Evolutionary conservation across 2,797 vertebrate species (phyloP).

Genomic region (Epinephelus malabaricus): DNA sequence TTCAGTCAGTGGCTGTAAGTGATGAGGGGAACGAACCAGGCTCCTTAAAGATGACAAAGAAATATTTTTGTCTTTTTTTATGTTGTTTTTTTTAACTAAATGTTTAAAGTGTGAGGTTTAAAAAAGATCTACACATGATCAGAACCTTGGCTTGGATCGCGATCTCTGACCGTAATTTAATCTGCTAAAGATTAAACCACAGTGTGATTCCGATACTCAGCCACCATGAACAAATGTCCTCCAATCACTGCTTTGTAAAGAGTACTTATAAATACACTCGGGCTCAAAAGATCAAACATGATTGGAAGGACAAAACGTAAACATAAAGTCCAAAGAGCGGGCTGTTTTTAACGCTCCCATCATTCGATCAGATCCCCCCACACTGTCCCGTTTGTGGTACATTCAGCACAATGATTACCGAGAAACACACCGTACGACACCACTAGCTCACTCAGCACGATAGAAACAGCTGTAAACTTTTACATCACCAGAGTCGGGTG

Average conservation of each 20-base stretch:
- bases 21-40: slow-evolving; percentile 3
- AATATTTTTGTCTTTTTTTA: slow-evolving; percentile 10
- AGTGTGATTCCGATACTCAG: slow-evolving; percentile 20
- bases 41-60: slow-evolving; percentile 11
- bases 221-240: slow-evolving; percentile 23
- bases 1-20: slow-evolving; percentile 36
- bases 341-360: slow-evolving; percentile 10
- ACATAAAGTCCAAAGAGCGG: slow-evolving; percentile 31
- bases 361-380: background rate
- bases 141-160: slow-evolving; percentile 37
- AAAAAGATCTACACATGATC: slow-evolving; percentile 26
- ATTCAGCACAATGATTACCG: slow-evolving; percentile 60
- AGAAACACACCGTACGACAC: slow-evolving; percentile 46
- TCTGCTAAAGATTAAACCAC: slow-evolving; percentile 43
- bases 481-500: slow-evolving; percentile 45
- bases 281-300: slow-evolving; percentile 44
- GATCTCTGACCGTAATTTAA: slow-evolving; percentile 17
- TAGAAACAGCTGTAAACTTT: slow-evolving; percentile 73
- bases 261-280: slow-evolving; percentile 39
- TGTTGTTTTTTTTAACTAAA: slow-evolving; percentile 18
- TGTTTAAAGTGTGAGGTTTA: slow-evolving; percentile 13
- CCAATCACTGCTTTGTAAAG: slow-evolving; percentile 30
- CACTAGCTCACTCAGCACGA: slow-evolving; percentile 56
- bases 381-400: slow-evolving; percentile 40
- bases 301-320: slow-evolving; percentile 44